Base-by-base conservation (phyloP, 2,113 vertebrate species). In the Ochotona curzoniae region DNA sequence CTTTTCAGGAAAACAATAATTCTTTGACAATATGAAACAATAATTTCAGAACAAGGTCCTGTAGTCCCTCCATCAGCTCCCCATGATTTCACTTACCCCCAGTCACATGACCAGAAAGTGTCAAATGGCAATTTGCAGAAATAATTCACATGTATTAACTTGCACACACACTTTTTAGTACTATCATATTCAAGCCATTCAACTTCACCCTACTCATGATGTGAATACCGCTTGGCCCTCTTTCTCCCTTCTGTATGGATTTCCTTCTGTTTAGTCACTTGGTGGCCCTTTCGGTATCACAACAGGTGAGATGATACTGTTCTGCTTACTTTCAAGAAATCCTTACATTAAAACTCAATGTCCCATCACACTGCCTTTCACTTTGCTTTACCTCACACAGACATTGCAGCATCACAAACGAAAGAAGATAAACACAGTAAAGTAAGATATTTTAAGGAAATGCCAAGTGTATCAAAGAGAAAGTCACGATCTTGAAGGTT, bases 291-390 rank as follows among this genome's bases (percentile, higher is more conserved):
- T 49, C 61, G 4, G 26, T 14, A 30, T 14, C 44, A 30, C 8
- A 14, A 66, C 11, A 61, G 3, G 12, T n/a, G 3, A 2, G 2
- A 1, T 51, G 1, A 11, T 32, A n/a, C 4, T 49, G 20, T 30
- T 25, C 10, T 8, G 14, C 18, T 47, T 57, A 1, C 61, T 32
- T 9, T 26, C 10, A 47, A 47, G 26, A 18, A 23, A 32, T 57
- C 30, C 12, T 21, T 17, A 8, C 12, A 8, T 0, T 5, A 0
- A 10, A n/a, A 13, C 47, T 20, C 38, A 67, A 25, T 8, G 21
- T 2, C 32, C 32, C 5, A 61, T 23, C 1, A 2, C 7, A 23
- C 25, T 83, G 9, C 12, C 13, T 26, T 25, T 75, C 28, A 69
- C 32, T 8, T 54, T 6, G 14, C 10, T 35, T 47, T 2, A 69